Percentiles rank a stretch among this genome's conserved stretches.
Conservation (phyloP, 23 tunicate genomes). For the Ascidia mentula region DNA sequence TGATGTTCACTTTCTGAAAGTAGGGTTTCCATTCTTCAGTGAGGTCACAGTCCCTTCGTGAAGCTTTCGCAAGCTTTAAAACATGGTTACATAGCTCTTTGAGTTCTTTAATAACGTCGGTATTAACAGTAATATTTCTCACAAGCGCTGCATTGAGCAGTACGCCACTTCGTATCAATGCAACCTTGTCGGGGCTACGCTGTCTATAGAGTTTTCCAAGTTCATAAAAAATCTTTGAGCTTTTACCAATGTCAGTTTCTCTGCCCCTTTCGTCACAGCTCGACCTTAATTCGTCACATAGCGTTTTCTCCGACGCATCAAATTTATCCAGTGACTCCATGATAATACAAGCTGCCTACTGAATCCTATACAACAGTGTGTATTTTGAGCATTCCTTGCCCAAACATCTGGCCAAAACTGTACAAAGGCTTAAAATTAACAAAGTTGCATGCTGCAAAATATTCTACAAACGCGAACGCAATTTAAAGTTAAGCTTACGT, state of each 20-base stretch:
- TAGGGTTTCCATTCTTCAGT: background rate
- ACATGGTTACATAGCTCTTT: constrained; percentile 3
- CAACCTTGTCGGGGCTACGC: constrained; percentile 12
- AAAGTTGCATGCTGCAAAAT: no score
- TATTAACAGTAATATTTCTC: background rate
- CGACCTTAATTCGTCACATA: background rate
- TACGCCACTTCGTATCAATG: constrained; percentile 1
- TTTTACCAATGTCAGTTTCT: background rate
- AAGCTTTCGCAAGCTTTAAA: constrained; percentile 1
- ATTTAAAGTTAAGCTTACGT: no score
- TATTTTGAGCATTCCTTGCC: no score
- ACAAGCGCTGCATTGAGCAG: constrained; percentile 10
- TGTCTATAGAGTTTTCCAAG: background rate
- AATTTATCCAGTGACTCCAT: no score
- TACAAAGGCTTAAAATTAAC: no score
- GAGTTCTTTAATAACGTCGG: background rate
- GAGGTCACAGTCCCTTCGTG: background rate
- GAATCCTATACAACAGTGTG: no score
- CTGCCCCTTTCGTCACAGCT: background rate
- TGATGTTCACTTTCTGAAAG: background rate
- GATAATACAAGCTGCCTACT: no score
- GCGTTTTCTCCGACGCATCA: background rate
- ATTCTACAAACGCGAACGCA: no score
- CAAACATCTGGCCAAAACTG: no score
- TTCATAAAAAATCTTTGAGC: background rate